These are phyloP conservation scores for Ovis aries DNA, from an alignment of 2,113 vertebrate species.

Conservation along the genomic window ARS-UI_Ramb_v3.0 NC_056068.1:47472501-47473000, in stretches of 20 bases:
- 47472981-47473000: accelerated
- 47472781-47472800: background rate
- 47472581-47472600: background rate
- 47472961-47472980: background rate
- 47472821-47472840: background rate
- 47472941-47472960: accelerated
- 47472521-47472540: background rate
- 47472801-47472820: background rate
- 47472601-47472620: background rate
- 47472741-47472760: background rate
- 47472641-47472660: too few species aligned
- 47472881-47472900: background rate
- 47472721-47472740: background rate
- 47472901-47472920: background rate
- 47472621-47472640: background rate
- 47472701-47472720: too few species aligned
- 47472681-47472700: too few species aligned
- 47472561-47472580: background rate
- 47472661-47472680: background rate
- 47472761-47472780: background rate
- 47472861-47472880: background rate
- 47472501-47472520: background rate
- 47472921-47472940: background rate
- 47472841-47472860: background rate
- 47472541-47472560: background rate